These are phyloP conservation scores for Peromyscus maniculatus DNA, from an alignment of 2,113 vertebrate genomes.

Conservation along the genomic window DNA sequence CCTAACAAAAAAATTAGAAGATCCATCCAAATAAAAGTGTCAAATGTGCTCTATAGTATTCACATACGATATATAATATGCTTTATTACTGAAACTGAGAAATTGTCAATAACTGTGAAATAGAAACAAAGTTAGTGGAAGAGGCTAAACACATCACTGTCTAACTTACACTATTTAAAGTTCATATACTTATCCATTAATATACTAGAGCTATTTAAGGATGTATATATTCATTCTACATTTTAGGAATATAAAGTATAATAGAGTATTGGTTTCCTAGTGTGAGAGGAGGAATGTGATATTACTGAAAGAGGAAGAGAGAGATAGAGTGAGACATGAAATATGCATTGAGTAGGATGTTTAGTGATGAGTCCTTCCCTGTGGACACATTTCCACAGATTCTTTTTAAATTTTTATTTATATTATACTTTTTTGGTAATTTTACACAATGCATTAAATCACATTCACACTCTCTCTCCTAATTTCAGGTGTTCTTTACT, in stretches of 20 bases:
- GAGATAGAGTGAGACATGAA: background rate
- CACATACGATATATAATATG: background rate
- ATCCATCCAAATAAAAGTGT: background rate
- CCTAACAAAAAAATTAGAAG: background rate
- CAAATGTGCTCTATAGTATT: background rate
- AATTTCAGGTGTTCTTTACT: background rate
- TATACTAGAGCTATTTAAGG: background rate
- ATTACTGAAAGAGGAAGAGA: background rate
- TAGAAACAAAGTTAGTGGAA: background rate
- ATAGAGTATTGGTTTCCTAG: background rate
- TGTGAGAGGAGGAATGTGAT: background rate
- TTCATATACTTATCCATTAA: background rate
- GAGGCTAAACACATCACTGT: background rate
- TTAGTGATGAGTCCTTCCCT: fast-evolving
- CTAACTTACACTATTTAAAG: background rate
- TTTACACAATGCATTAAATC: background rate
- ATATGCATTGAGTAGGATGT: background rate
- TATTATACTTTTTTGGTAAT: background rate
- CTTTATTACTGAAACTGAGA: background rate
- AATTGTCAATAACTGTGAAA: background rate
- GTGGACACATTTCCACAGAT: background rate
- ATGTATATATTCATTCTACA: background rate
- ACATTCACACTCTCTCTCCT: background rate
- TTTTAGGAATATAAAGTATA: background rate
- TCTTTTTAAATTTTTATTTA: background rate